A percentile compares a stretch with the other conserved stretches of the same genome.
Conservation (phyloP, 2,113 vertebrate genomes). For the Megalops atlanticus region DNA sequence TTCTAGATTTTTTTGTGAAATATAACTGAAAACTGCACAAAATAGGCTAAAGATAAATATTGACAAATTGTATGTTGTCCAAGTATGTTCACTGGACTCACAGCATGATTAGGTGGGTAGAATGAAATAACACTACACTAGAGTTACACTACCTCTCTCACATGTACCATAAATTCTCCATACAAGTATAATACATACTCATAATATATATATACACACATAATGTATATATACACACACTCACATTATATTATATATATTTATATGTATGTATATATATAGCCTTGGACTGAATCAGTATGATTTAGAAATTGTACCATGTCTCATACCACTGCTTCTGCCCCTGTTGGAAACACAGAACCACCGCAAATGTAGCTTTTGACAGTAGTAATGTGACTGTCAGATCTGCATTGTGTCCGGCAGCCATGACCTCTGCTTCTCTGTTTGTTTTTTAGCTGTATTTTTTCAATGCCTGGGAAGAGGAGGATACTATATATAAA, state of each 20-base stretch:
- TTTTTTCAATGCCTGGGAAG: conserved; percentile 28
- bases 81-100: too few species aligned
- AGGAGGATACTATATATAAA: conserved; percentile 36
- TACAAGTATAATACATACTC: not conserved
- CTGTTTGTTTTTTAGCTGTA: conserved; percentile 25
- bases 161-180: too few species aligned
- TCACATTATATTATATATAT: not conserved
- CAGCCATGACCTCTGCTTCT: conserved; percentile 2
- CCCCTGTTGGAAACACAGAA: not conserved
- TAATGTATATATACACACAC: not conserved
- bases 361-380: conserved; percentile 9
- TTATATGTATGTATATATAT: not conserved
- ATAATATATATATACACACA: not conserved
- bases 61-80: too few species aligned
- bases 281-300: not conserved
- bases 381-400: conserved; percentile 13
- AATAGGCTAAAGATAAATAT: too few species aligned
- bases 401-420: not conserved
- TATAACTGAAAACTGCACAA: too few species aligned
- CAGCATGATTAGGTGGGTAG: too few species aligned
- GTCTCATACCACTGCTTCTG: conserved; percentile 1
- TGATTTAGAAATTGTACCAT: not conserved
- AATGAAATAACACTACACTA: too few species aligned
- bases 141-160: too few species aligned
- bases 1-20: too few species aligned